A percentile compares a stretch with the other conserved stretches of the same genome.
These are phyloP conservation scores for Octopus sinensis DNA, from an alignment of 1,140 invertebrate species.

Conservation along the genomic window DNA sequence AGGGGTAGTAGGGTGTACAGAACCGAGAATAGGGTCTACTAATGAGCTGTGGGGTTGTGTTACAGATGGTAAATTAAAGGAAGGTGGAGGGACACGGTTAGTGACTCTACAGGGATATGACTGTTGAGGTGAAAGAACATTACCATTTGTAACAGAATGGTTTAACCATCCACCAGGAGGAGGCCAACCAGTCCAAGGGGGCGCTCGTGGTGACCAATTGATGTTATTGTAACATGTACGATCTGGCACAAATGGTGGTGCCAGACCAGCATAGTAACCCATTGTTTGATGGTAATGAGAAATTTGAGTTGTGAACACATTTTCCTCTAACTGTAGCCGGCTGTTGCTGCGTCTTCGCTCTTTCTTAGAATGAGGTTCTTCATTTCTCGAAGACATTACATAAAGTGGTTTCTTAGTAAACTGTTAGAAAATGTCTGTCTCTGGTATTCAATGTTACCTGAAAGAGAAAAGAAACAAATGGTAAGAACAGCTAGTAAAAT, in stretches of 20 bases:
- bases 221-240: constrained; percentile 6
- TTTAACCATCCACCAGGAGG: background rate
- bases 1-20: background rate
- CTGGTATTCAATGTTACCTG: too few relatives aligned
- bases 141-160: background rate
- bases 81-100: background rate
- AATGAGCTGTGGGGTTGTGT: background rate
- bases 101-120: background rate
- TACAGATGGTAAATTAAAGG: background rate
- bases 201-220: background rate
- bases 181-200: background rate
- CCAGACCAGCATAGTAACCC: background rate
- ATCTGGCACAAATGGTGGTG: background rate
- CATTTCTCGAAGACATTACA: constrained; percentile 14
- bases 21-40: background rate
- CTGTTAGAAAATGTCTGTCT: too few relatives aligned
- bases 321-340: background rate
- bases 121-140: background rate
- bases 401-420: too few relatives aligned
- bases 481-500: too few relatives aligned
- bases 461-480: too few relatives aligned
- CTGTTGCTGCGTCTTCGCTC: background rate
- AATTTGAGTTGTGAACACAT: background rate
- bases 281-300: constrained; percentile 1
- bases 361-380: background rate